Base-by-base conservation (phyloP, 2,888 invertebrate species). In the Heliconius hortense region DNA sequence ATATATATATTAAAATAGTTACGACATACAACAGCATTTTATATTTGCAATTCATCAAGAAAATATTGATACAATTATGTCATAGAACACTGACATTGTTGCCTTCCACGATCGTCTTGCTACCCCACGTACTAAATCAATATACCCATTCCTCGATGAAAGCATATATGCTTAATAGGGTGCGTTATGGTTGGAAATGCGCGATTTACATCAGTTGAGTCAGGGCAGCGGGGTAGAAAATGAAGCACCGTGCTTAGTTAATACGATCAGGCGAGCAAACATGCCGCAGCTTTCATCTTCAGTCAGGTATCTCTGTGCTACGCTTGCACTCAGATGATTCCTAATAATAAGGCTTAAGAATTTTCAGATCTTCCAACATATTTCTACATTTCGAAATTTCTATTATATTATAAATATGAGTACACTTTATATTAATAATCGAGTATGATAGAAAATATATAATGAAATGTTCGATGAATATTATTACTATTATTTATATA, bases 231-330 rank as follows among this genome's bases (percentile, higher is more conserved):
- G 88, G 86, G 89, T 86, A 91, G 91, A 93, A 93, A 92, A 90
- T 90, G 89, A 89, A 89, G 90, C 91, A 84, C 84, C 89, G 88
- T 90, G 91, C 89, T 90, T 90, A 89, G 89, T 91, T 93, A 92
- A 93, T 92, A 89, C 91, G 93, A 93, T 93, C 92, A 92, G 87
- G 88, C 91, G 92, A 89, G 90, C 91, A 92, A 92, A 92, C 89
- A 90, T 89, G 89, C 87, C 87, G 85, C 81, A 83, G 93, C 93
- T 94, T 94, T 94, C 93, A 94, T 94, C 93, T 93, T 91, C 92
- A 90, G 85, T 90, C 88, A 87, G 86, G 88, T 91, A 89, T 92
- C 86, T 88, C 88, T 83, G 80, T 79, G 80, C 80, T 81, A 79
- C 80, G 81, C 80, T 79, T 79, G 79, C 80, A 86, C 83, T 81